Base-by-base conservation (phyloP, 2,113 vertebrate genomes). In the Regulus satrapa region DNA sequence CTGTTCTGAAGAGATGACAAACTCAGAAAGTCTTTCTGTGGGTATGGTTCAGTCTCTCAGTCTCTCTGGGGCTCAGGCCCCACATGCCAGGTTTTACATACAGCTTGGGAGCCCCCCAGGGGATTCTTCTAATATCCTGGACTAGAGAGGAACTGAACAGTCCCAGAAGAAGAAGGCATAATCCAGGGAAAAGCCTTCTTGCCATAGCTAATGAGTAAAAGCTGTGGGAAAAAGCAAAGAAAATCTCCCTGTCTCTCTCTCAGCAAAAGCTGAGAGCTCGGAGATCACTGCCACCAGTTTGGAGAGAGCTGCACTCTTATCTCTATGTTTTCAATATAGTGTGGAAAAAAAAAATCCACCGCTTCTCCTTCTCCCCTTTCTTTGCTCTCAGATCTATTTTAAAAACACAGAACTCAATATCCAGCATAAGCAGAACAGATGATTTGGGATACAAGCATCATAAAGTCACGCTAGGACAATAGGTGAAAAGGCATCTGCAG, bases 321-420 rank as follows among this genome's bases (percentile, higher is more conserved):
- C 29, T 51, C 18, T 9, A 1, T 16, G 17, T n/a, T 62, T 49
- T 62, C 18, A 51, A 28, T n/a, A 21, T 1, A 41, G 18, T 0
- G 0, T 0, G 0, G 21, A 8, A 51, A 77, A 61, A 77, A 61
- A 32, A 21, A n/a, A 24, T 61, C 46, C 29, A 17, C 14, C 1
- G 0, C 23, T 51, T 26, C 18, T 76, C 21, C 23, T 61, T 32
- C 34, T 51, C 13, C 13, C 5, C 8, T 2, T 2, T 0, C 29
- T 62, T 77, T 6, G 3, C 18, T 62, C 18, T 40, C 1, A 0
- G 8, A 28, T 62, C 18, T 26, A 17, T 17, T 62, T n/a, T 28
- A n/a, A 51, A 51, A 62, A 29, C 29, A 62, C 29, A 41, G 10
- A 41, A 41, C 18, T 77, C 29, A 51, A 51, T 41, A 41, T 13